Conservation (phyloP, 2,888 invertebrate species). For the Cactoblastis cactorum region DNA sequence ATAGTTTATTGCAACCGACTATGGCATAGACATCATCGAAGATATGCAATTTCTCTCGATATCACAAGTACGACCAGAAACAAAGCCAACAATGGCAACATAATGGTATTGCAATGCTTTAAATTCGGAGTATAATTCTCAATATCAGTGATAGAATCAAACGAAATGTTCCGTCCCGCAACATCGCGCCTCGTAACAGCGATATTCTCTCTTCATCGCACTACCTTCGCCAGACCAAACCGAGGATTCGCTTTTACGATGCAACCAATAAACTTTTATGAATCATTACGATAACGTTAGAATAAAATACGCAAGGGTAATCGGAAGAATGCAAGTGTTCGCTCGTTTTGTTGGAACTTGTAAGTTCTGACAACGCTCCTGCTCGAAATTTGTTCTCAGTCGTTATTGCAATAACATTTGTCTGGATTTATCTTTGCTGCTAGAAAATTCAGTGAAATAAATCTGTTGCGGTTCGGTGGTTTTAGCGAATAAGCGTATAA, state of each 20-base stretch:
- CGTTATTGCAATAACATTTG: conserved; percentile 41
- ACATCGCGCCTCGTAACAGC: conserved; percentile 31
- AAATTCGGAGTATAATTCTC: conserved; percentile 21
- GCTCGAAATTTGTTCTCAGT: conserved; percentile 44
- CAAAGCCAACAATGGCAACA: conserved; percentile 20
- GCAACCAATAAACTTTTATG: conserved; percentile 59
- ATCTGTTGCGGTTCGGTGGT: conserved; percentile 53
- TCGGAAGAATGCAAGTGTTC: conserved; percentile 47
- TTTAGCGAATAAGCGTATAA: conserved; percentile 41
- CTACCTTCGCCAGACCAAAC: conserved; percentile 40
- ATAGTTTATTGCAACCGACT: neutral
- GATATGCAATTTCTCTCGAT: conserved; percentile 2
- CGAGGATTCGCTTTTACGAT: conserved; percentile 57
- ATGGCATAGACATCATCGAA: neutral
- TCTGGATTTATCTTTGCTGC: conserved; percentile 48
- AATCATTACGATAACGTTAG: conserved; percentile 64
- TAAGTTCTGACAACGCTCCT: conserved; percentile 30
- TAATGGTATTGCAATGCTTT: conserved; percentile 24
- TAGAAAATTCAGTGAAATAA: conserved; percentile 53
- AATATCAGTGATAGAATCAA: conserved; percentile 14
- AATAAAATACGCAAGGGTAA: conserved; percentile 56
- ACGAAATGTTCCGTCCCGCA: conserved; percentile 31
- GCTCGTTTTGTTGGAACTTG: conserved; percentile 28
- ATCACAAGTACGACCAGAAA: conserved; percentile 11
- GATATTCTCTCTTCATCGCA: conserved; percentile 37